Base-by-base conservation (phyloP, 2,888 invertebrate genomes). In the Andrena bucephala region DNA sequence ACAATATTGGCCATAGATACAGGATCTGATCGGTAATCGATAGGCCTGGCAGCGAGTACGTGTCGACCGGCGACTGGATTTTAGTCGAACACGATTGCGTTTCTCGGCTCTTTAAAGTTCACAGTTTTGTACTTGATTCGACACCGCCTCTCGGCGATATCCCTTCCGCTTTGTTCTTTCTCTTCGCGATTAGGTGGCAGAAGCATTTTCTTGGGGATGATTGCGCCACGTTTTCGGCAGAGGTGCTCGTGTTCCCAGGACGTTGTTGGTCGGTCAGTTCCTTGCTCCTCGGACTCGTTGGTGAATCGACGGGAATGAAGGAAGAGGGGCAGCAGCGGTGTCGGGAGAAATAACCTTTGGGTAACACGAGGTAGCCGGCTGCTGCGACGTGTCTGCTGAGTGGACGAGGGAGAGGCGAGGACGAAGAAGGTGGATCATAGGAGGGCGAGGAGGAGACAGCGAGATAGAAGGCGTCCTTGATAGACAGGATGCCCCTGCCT, bases 401-500 rank as follows among this genome's bases (percentile, higher is more conserved):
- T 27, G 67, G 66, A 48, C 50, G 65, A 57, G 72, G 31, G 70
- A 63, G 36, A 52, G 54, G 76, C 50, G 80, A 80, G 59, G 57
- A 24, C 60, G 62, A 68, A 36, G 85, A 88, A 89, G 85, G 83
- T 88, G 86, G 86, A 87, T 89, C 86, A 84, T 84, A 84, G 83
- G 84, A 87, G 89, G 59, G 87, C 77, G 85, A 89, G 87, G 88
- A 85, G 90, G 90, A 90, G 87, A 83, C 86, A 84, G 84, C 70
- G 84, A 81, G 87, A 90, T 90, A 89, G 90, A 90, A 89, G 91
- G 87, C 91, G 92, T 90, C 92, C 92, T 91, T 91, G 92, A 91
- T 91, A 90, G 91, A 92, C 91, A 91, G 92, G 91, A 91, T 91
- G 90, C 90, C 86, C 89, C 91, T 91, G 91, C 89, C 91, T 84